These are phyloP conservation scores for Aradophagus sp. DNA, from an alignment of 1,140 invertebrate species.

Conservation along the genomic window DNA sequence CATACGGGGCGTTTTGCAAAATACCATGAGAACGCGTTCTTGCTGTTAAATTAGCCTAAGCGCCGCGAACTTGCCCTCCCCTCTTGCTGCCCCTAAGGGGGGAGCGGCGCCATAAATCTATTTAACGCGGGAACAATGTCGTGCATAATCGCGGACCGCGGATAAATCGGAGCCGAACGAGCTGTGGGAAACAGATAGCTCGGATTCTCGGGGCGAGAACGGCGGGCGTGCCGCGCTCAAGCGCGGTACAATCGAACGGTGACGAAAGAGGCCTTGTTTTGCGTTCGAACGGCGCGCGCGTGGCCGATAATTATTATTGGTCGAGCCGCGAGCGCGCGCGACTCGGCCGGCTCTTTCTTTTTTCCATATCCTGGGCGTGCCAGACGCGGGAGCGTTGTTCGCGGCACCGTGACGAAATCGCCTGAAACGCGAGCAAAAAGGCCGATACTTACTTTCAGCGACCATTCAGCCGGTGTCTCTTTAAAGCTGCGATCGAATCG, in stretches of 20 bases:
- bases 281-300: constrained; percentile 42
- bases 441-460: too few relatives aligned
- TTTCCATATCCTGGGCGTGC: too few relatives aligned
- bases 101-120: constrained; percentile 40
- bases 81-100: too few relatives aligned
- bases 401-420: too few relatives aligned
- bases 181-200: constrained; percentile 50
- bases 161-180: constrained; percentile 50
- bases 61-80: too few relatives aligned
- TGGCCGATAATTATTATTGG: constrained; percentile 52
- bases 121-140: constrained; percentile 48
- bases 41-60: constrained; percentile 26
- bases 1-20: constrained; percentile 7
- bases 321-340: constrained; percentile 18
- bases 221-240: constrained; percentile 47
- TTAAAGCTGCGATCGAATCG: too few relatives aligned
- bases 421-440: too few relatives aligned
- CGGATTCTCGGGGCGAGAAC: constrained; percentile 49
- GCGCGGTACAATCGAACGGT: constrained; percentile 45
- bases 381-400: too few relatives aligned
- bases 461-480: too few relatives aligned
- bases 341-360: too few relatives aligned
- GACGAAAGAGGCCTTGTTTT: constrained; percentile 53
- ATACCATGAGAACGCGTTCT: constrained; percentile 26
- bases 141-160: constrained; percentile 26